Conservation (phyloP, 2,797 vertebrate species). For the Alca torda region DNA sequence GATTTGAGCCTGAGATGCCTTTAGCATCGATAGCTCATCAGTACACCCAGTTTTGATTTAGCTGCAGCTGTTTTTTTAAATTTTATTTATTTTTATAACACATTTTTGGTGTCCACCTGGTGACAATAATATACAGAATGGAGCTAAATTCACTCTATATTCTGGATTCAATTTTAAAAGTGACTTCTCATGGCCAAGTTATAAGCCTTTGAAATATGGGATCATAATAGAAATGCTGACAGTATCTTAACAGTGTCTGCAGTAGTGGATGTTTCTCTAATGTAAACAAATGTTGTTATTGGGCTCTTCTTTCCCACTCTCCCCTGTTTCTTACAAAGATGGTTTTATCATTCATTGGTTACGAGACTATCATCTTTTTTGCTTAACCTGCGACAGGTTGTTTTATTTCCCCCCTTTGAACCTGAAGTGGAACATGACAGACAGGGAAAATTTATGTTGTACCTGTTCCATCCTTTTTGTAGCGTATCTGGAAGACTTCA, state of each 20-base stretch:
- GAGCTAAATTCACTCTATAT: constrained; percentile 36
- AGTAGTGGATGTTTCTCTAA: constrained; percentile 58
- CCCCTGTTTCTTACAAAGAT: neutral
- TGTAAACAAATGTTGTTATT: constrained; percentile 70
- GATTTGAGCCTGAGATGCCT: neutral
- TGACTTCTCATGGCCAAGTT: constrained; percentile 65
- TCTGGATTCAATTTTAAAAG: constrained; percentile 65
- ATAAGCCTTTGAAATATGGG: constrained; percentile 66
- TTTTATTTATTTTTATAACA: constrained; percentile 36
- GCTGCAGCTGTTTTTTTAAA: neutral
- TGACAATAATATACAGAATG: neutral
- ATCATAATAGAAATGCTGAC: constrained; percentile 59
- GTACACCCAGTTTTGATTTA: neutral
- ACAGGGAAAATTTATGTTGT: constrained; percentile 5
- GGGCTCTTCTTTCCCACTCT: neutral
- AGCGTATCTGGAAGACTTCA: constrained; percentile 5
- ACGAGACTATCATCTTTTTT: constrained; percentile 50
- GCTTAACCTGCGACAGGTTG: constrained; percentile 1
- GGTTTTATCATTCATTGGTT: constrained; percentile 65
- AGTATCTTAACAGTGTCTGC: constrained; percentile 60
- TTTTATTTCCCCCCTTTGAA: neutral
- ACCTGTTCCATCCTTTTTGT: neutral
- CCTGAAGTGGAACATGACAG: neutral
- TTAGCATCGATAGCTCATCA: constrained; percentile 7
- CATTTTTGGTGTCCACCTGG: neutral